phyloP scores from a whole-genome alignment of 1,140 invertebrate genomes.

The Phocides pigmalion region DNA sequence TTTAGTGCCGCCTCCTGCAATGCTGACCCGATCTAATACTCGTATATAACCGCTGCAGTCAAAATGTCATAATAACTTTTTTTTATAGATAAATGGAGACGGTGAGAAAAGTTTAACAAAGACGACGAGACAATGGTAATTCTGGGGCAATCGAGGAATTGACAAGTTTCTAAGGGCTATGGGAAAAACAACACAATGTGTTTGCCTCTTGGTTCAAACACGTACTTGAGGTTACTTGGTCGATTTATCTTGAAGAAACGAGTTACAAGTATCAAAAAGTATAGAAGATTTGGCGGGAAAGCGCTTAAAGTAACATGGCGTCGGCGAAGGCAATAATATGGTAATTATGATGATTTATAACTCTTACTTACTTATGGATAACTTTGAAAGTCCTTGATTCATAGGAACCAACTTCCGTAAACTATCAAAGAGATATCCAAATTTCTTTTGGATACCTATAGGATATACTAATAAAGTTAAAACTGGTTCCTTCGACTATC shows the following conservation, averaged over 20 bases:
- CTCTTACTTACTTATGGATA: slow-evolving; percentile 10
- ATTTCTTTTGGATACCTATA: too few species aligned
- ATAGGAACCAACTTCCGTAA: too few species aligned
- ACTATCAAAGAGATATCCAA: too few species aligned
- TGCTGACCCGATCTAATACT: too few species aligned
- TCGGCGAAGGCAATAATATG: slow-evolving; percentile 53
- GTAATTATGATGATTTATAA: slow-evolving; percentile 42
- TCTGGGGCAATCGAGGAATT: slow-evolving; percentile 15
- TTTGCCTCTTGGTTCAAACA: slow-evolving; percentile 49
- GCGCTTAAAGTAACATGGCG: slow-evolving; percentile 64
- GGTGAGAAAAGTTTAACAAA: slow-evolving; percentile 13
- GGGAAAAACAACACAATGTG: slow-evolving; percentile 59
- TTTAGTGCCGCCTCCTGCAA: too few species aligned
- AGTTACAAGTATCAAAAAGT: slow-evolving; percentile 49
- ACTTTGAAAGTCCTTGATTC: too few species aligned
- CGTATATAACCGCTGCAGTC: too few species aligned
- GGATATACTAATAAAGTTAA: too few species aligned
- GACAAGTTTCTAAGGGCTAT: slow-evolving; percentile 35
- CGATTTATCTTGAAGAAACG: slow-evolving; percentile 48
- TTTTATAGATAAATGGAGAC: slow-evolving; percentile 1
- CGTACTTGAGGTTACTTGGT: slow-evolving; percentile 49
- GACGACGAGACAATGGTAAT: slow-evolving; percentile 12
- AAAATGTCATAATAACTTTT: too few species aligned
- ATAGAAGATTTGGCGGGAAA: slow-evolving; percentile 60
- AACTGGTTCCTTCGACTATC: too few species aligned